Evolutionary conservation across 2,113 vertebrate genomes (phyloP), one percentile per base, ranked within the genome.

Genomic region (Isichthys henryi): DNA sequence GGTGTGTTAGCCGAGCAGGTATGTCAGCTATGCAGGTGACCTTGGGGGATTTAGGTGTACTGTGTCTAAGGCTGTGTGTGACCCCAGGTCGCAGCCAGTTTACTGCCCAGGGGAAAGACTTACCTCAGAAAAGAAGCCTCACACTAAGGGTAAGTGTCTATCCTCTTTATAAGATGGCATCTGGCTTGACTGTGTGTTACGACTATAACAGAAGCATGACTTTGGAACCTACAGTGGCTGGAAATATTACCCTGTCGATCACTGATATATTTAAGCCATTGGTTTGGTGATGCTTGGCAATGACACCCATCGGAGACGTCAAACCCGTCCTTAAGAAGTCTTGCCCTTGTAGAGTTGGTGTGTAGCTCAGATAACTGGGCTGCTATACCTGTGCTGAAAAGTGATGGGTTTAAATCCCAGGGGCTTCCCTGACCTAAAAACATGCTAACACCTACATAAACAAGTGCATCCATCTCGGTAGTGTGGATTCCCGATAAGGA

Each of bases 61-160:
- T 66, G 62, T 84, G 39, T 21, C 80, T 84, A 48, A 86, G 45
- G 19, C 8, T 90, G 0, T 85, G 62, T 82, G 90, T 56, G 17
- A 74, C 45, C 23, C 10, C 66, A 91, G 91, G 27, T 92, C 82
- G 84, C 83, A 91, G 88, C 90, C 91, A 58, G 92, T 95, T 66
- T 82, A 93, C 49, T 88, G 53, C 10, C 92, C 94, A 0, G 94
- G 93, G 89, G 93, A 95, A 92, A 95, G 90, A 0, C 88, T 92
- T 88, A 93, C 70, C 86, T 93, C 93, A 92, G 49, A 89, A 48
- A 93, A 93, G 56, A 90, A n/a, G 86, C 91, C 90, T 2, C 91
- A 74, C 49, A 90, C 84, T 56, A 86, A 86, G 45, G 90, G 94
- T 77, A 88, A 92, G 45, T 17, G 31, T 62, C 86, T 27, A 56